Evolutionary conservation across 2,113 vertebrate genomes (phyloP).

Genomic region (Gopherus evgoodei): DNA sequence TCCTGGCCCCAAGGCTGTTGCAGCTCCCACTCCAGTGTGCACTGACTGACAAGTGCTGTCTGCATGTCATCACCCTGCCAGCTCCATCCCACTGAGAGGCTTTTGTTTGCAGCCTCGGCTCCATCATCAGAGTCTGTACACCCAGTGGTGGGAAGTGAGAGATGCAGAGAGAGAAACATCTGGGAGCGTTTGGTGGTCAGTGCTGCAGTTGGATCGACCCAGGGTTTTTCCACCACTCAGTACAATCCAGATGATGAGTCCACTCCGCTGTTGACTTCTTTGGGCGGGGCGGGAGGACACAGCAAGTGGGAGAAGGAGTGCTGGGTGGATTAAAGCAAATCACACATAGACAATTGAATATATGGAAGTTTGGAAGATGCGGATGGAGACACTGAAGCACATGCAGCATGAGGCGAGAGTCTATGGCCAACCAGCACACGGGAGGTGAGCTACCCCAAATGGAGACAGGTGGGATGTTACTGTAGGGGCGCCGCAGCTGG

Average conservation of each 20-base stretch:
- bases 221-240: slow-evolving; percentile 20
- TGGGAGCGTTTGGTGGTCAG: neutral
- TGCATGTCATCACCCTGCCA: neutral
- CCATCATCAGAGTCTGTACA: slow-evolving; percentile 4
- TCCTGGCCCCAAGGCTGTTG: slow-evolving; percentile 2
- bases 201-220: slow-evolving; percentile 7
- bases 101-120: slow-evolving; percentile 37
- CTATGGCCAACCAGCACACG: neutral
- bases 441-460: neutral
- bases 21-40: neutral
- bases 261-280: slow-evolving; percentile 50
- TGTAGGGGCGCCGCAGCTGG: neutral
- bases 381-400: slow-evolving; percentile 68
- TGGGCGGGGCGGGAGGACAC: slow-evolving; percentile 6
- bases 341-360: slow-evolving; percentile 40
- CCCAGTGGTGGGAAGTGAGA: neutral
- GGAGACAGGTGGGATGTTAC: accelerated
- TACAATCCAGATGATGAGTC: neutral
- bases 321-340: slow-evolving; percentile 38
- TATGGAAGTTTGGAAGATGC: slow-evolving; percentile 55
- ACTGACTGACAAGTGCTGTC: neutral
- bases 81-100: neutral
- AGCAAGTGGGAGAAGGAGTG: neutral
- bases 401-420: slow-evolving; percentile 29
- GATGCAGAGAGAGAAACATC: neutral